These are phyloP conservation scores for Mycetomoellerius zeteki DNA, from an alignment of 1,140 invertebrate species.

Conservation along the genomic window DNA sequence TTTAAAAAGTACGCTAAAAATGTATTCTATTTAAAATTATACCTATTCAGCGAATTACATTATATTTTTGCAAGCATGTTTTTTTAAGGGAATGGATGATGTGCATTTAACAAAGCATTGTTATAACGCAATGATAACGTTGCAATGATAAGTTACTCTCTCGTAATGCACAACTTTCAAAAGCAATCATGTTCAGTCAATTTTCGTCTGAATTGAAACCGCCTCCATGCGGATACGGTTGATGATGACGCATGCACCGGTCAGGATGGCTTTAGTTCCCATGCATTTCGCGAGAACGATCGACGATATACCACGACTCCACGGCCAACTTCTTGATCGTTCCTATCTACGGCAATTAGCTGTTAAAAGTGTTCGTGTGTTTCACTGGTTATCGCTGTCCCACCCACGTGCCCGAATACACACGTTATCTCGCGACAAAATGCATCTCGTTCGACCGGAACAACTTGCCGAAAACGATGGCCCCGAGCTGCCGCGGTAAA, in stretches of 20 bases:
- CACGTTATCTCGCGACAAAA: conserved; percentile 81
- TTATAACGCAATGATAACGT: conserved; percentile 9
- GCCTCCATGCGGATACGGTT: conserved; percentile 54
- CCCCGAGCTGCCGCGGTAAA: conserved; percentile 57
- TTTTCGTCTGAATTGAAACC: conserved; percentile 48
- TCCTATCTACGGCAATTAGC: conserved; percentile 84
- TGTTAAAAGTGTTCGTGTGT: conserved; percentile 84
- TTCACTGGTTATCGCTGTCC: conserved; percentile 78
- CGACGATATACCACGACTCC: conserved; percentile 68
- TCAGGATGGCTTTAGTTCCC: conserved; percentile 78
- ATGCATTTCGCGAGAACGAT: conserved; percentile 79
- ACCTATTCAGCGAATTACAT: background rate
- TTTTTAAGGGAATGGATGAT: background rate
- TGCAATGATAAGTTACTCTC: conserved; percentile 32
- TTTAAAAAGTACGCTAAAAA: background rate
- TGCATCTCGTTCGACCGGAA: conserved; percentile 79
- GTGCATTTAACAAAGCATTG: background rate
- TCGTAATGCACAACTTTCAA: conserved; percentile 28
- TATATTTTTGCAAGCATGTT: background rate
- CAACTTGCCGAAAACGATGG: conserved; percentile 75
- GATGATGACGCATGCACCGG: conserved; percentile 67
- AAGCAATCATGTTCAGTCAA: conserved; percentile 49
- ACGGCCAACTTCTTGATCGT: conserved; percentile 68
- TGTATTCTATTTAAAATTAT: background rate
- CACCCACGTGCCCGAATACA: conserved; percentile 75